These are phyloP conservation scores for Cynodonichthys magdalenae DNA, from an alignment of 2,797 vertebrate species.

Conservation along the genomic window DNA sequence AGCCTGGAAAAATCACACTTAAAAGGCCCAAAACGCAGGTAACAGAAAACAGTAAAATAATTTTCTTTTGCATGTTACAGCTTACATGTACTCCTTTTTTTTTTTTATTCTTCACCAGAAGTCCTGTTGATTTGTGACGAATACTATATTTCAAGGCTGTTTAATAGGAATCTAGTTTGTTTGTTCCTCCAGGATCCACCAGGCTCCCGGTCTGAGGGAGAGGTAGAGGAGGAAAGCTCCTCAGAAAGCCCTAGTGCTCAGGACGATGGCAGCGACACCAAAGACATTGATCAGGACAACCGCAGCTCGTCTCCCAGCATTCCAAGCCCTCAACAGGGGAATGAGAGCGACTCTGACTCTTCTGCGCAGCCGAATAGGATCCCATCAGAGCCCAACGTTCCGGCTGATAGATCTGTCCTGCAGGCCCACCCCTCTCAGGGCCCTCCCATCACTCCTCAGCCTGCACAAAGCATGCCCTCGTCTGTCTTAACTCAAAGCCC, in stretches of 20 bases:
- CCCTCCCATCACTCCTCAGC: conserved; percentile 69
- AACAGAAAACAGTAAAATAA: conserved; percentile 9
- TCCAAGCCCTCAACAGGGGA: conserved; percentile 94
- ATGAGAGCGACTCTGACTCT: conserved; percentile 98
- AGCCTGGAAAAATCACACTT: conserved; percentile 85
- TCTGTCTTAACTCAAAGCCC: conserved; percentile 79
- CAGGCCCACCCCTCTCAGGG: conserved; percentile 74
- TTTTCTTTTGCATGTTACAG: not conserved
- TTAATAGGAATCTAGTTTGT: conserved; percentile 2
- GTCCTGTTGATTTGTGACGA: too few relatives aligned
- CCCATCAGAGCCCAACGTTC: conserved; percentile 73
- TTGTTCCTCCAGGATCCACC: conserved; percentile 84
- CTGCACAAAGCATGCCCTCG: conserved; percentile 67
- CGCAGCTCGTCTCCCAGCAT: conserved; percentile 98
- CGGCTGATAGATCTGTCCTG: conserved; percentile 51
- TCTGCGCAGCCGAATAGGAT: conserved; percentile 83
- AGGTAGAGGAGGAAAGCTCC: conserved; percentile 91
- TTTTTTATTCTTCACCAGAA: too few relatives aligned
- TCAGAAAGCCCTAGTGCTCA: conserved; percentile 97
- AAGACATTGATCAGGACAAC: conserved; percentile 99
- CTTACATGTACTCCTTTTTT: too few relatives aligned
- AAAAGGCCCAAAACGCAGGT: conserved; percentile 96
- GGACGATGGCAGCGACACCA: conserved; percentile 95
- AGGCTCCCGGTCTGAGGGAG: conserved; percentile 88
- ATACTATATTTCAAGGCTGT: not conserved